These are phyloP conservation scores for Loripinus fragilis DNA, from an alignment of 2,888 invertebrate species.

Conservation along the genomic window DNA sequence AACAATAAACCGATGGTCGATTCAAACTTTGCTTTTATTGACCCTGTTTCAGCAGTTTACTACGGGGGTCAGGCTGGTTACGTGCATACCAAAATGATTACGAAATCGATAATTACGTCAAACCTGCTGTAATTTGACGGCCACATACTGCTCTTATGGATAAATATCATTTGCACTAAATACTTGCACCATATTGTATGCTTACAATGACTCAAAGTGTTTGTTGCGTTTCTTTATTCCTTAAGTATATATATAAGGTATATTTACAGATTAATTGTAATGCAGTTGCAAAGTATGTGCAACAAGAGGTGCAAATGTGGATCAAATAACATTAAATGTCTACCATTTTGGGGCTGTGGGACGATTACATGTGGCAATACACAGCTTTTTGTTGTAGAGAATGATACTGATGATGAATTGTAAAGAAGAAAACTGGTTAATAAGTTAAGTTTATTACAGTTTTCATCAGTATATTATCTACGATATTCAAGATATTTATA, in stretches of 20 bases:
- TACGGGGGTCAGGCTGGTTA: no score
- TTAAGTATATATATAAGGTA: not conserved
- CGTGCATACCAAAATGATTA: no score
- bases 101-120: no score
- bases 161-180: no score
- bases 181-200: no score
- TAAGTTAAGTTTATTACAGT: not conserved
- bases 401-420: constrained; percentile 4
- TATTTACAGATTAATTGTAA: not conserved
- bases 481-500: not conserved
- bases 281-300: constrained; percentile 9
- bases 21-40: no score
- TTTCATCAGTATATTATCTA: not conserved
- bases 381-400: not conserved
- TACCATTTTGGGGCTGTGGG: not conserved
- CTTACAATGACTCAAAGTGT: no score
- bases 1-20: no score
- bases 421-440: not conserved
- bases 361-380: not conserved
- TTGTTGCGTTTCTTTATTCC: no score
- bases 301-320: not conserved
- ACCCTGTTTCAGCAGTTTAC: no score
- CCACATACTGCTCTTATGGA: no score
- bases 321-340: constrained; percentile 2
- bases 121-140: no score